Evolutionary conservation across 2,888 invertebrate genomes (phyloP), one percentile per base, ranked within the genome.

Genomic region (Tiliacea aurago): DNA sequence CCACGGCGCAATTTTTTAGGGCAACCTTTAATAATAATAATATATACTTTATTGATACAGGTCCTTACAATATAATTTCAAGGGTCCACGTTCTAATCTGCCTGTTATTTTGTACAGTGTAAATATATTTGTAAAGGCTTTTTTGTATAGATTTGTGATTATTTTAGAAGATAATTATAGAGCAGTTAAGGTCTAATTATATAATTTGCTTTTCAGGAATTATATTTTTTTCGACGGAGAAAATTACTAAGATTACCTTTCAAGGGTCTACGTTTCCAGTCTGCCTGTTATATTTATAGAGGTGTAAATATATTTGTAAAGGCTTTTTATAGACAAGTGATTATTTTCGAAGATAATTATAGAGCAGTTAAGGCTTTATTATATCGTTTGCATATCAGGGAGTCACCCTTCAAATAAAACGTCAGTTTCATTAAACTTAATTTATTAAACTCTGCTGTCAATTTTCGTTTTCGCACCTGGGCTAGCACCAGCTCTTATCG

Each of bases 1-100:
- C 77, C 65, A 62, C 56, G 56, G 23, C 15, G 45, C 65, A 62
- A 69, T 76, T 76, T 61, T 53, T 63, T 37, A 7, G 1, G 37
- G n/a, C 37, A 61, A 41, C 41, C 15, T 61, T n/a, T n/a, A n/a
- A n/a, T n/a, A n/a, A n/a, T n/a, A n/a, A n/a, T n/a, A n/a, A n/a
- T n/a, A n/a, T n/a, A n/a, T n/a, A n/a, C n/a, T n/a, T n/a, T n/a
- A n/a, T n/a, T n/a, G n/a, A n/a, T n/a, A n/a, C n/a, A n/a, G n/a
- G n/a, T n/a, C n/a, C n/a, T n/a, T n/a, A n/a, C n/a, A n/a, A n/a
- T n/a, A n/a, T n/a, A n/a, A n/a, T n/a, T n/a, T 41, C n/a, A 63
- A 56, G 33, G 45, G 45, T 11, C 28, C 28, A 33, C 2, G 20
- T 68, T 59, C 1, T 45, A 65, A 10, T 51, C 5, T 7, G 18